Evolutionary conservation across 2,888 invertebrate genomes (phyloP).

Genomic region (Protophormia terraenovae): DNA sequence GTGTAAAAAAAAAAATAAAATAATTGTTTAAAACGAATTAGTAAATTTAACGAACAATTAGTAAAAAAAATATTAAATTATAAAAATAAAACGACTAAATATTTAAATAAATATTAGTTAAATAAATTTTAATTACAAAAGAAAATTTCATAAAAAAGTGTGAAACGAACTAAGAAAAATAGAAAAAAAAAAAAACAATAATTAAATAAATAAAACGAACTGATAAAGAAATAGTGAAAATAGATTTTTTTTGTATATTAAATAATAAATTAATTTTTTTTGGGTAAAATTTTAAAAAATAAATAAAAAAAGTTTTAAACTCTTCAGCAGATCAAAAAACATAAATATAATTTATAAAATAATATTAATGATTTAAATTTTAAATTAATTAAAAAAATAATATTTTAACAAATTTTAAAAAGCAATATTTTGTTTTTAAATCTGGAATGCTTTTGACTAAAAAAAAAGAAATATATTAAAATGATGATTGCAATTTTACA

Average conservation of each 20-base stretch:
- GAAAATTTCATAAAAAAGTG: background rate
- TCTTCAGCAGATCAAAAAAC: no score
- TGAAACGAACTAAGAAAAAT: background rate
- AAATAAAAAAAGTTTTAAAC: no score
- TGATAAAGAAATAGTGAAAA: background rate
- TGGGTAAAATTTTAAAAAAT: background rate
- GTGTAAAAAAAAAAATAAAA: background rate
- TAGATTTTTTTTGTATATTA: background rate
- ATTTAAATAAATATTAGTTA: background rate
- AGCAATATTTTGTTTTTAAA: no score
- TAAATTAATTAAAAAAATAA: no score
- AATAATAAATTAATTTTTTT: background rate
- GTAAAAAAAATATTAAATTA: conserved; percentile 13
- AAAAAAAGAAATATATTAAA: no score
- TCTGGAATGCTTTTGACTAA: no score
- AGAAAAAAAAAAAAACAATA: background rate
- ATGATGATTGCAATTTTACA: no score
- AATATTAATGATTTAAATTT: no score
- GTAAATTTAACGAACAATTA: conserved; percentile 14
- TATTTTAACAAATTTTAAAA: no score
- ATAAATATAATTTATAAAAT: no score
- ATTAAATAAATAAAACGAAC: no score
- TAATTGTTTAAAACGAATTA: conserved; percentile 20
- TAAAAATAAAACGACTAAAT: background rate
- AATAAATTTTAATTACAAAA: background rate